Evolutionary conservation across 2,113 vertebrate species (phyloP).

Genomic region (Apteryx mantelli): DNA sequence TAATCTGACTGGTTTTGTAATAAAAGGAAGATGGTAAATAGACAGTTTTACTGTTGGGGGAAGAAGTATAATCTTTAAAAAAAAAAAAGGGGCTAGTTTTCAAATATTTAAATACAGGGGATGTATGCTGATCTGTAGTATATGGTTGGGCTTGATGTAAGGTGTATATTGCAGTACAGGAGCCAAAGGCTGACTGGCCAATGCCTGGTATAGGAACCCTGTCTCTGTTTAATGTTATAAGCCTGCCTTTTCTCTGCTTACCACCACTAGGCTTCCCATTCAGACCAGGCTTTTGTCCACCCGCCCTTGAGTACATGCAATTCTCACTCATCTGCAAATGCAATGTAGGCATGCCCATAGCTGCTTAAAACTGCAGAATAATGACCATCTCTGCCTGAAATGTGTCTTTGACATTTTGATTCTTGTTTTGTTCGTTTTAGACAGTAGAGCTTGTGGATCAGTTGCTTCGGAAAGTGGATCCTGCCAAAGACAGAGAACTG

Average conservation of each 20-base stretch:
- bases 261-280: background rate
- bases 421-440: constrained; percentile 77
- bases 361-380: background rate
- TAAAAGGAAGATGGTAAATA: background rate
- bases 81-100: background rate
- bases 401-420: constrained; percentile 1
- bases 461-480: constrained; percentile 93
- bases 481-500: constrained; percentile 91
- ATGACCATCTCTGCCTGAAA: background rate
- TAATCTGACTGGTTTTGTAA: background rate
- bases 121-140: background rate
- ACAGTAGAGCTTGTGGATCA: constrained; percentile 97
- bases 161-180: background rate
- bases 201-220: background rate
- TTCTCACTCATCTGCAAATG: background rate
- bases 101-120: accelerated
- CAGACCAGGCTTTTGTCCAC: background rate
- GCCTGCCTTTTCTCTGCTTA: background rate
- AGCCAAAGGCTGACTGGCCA: background rate
- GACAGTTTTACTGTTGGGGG: background rate
- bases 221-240: background rate
- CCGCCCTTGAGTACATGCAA: accelerated
- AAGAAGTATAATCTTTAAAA: background rate
- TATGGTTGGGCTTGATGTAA: background rate
- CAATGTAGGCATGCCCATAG: background rate